Base-by-base conservation (phyloP, 2,113 vertebrate species). In the Apodemus speciosus region DNA sequence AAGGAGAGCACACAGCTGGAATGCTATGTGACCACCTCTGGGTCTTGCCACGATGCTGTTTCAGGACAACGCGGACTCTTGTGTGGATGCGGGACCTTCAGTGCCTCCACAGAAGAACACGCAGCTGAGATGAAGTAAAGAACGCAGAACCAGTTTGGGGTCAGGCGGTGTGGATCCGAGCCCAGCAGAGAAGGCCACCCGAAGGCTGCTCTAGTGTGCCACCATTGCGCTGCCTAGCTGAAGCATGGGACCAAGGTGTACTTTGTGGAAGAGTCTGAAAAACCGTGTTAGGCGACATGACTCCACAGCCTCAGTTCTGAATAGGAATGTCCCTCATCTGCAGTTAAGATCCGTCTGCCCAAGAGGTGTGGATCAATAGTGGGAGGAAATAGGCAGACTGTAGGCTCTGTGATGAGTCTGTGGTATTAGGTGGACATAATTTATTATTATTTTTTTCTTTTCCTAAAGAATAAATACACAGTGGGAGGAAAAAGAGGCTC, bases 361-460 rank as follows among this genome's bases (percentile, higher is more conserved):
- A 87, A 95, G 96, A 93, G 32, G 35, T 96, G 62, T 96, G 62
- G 93, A 97, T 95, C 94, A 94, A 92, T 96, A 96, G 76, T 27
- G 64, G 91, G 95, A 97, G 79, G 96, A 97, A 97, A 92, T 91
- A 51, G 95, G 83, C 87, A 96, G 97, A 98, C 89, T 91, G 85
- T n/a, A 96, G 83, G 84, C 92, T 95, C 97, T 92, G 92, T 35
- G 69, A 89, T 81, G 95, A 97, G 96, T 64, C 87, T 88, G 80
- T 90, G 73, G 88, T 88, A 97, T 92, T 46, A 85, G 60, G 23
- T 72, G 96, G 80, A 69, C 84, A 91, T 88, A 87, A 93, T 94
- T 97, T 96, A 89, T 64, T 23, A 53, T 30, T n/a, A n/a, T n/a
- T n/a, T 51, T 95, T 95, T 88, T 92, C 92, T 96, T 97, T 96